These are phyloP conservation scores for Hydrolagus colliei DNA, from an alignment of 2,797 vertebrate genomes.

Conservation along the genomic window DNA sequence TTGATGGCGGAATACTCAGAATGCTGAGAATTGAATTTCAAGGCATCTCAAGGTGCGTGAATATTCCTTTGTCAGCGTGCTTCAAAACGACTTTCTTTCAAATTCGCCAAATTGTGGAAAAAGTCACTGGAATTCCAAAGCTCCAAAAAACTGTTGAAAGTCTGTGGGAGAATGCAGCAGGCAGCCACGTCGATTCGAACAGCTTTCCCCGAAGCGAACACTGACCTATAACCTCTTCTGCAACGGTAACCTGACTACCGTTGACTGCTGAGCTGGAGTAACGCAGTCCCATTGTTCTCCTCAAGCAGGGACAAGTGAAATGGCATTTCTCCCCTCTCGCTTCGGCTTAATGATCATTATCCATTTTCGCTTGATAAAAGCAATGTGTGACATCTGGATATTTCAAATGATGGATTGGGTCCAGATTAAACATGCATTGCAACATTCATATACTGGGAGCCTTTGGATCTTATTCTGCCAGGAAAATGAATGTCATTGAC, in stretches of 20 bases:
- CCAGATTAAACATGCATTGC: slow-evolving; percentile 60
- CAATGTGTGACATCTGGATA: slow-evolving; percentile 64
- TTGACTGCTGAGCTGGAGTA: slow-evolving; percentile 44
- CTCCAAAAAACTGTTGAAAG: background rate
- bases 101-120: background rate
- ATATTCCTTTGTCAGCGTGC: background rate
- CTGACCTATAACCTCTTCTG: slow-evolving; percentile 50
- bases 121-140: background rate
- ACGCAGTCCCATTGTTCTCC: slow-evolving; percentile 64
- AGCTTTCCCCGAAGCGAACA: background rate
- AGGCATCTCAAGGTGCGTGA: background rate
- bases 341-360: slow-evolving; percentile 68
- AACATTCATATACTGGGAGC: slow-evolving; percentile 44
- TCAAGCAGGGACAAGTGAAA: slow-evolving; percentile 57
- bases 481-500: slow-evolving; percentile 28
- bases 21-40: background rate
- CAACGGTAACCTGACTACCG: slow-evolving; percentile 49
- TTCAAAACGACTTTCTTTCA: background rate
- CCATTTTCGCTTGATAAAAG: slow-evolving; percentile 68
- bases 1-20: background rate
- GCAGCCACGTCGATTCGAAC: background rate
- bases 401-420: slow-evolving; percentile 62
- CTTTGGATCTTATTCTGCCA: slow-evolving; percentile 20
- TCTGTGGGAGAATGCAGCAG: background rate
- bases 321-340: slow-evolving; percentile 47